Evolutionary conservation across 2,797 vertebrate genomes (phyloP).

Genomic region (Sciurus vulgaris): DNA sequence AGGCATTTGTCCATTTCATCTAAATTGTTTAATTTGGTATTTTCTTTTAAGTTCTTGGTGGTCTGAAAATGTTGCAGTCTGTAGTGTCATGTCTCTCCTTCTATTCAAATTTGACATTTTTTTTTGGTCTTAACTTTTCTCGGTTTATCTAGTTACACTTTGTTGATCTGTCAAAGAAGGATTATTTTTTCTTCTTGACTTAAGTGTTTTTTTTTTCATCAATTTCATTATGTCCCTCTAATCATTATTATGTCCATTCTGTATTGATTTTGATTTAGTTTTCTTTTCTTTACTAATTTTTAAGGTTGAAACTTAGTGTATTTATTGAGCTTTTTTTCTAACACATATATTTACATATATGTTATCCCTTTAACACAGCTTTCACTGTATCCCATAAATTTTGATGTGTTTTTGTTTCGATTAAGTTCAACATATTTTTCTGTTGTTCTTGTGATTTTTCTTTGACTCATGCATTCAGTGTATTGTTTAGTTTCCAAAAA

Average conservation of each 20-base stretch:
- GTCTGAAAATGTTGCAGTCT: not conserved
- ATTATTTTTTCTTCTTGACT: not conserved
- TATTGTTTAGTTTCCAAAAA: conserved; percentile 6
- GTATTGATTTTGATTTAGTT: conserved; percentile 4
- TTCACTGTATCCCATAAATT: not conserved
- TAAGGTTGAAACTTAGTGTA: not conserved
- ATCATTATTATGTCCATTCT: not conserved
- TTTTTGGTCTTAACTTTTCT: not conserved
- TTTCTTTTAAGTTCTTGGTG: not conserved
- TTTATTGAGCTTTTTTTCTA: conserved; percentile 56
- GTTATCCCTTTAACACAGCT: not conserved
- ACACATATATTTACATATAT: not conserved
- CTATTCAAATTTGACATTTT: not conserved
- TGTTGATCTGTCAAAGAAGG: not conserved
- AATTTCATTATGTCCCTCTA: not conserved
- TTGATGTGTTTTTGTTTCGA: conserved; percentile 49
- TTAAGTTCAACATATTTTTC: not conserved
- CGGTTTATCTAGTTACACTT: not conserved
- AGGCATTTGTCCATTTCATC: conserved; percentile 10
- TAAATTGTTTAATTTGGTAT: conserved; percentile 1
- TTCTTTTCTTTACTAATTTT: conserved; percentile 47
- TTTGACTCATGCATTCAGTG: not conserved
- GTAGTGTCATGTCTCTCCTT: not conserved
- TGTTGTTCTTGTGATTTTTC: conserved; percentile 3
- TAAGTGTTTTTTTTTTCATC: not conserved